phyloP scores from a whole-genome alignment of 2,888 invertebrate genomes.

The Odontothrips loti region DNA sequence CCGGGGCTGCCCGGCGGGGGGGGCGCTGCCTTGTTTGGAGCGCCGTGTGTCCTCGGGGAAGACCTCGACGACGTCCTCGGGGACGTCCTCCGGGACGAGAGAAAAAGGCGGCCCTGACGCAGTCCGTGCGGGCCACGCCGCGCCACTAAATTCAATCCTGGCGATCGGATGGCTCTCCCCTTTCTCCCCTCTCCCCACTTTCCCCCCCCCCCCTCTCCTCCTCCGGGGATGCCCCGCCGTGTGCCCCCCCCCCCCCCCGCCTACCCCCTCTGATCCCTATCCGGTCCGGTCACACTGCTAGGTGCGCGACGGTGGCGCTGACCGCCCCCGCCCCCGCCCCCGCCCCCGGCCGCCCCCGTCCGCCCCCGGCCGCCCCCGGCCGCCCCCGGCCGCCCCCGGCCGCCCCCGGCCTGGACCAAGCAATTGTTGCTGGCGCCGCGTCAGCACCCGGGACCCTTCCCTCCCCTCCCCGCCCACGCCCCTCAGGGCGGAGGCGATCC shows the following conservation, averaged over 20 bases:
- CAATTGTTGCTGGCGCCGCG: conserved; percentile 1
- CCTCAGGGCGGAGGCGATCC: too few species aligned
- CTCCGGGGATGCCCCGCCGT: too few species aligned
- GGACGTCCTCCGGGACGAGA: too few species aligned
- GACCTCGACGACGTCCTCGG: too few species aligned
- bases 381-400: neutral
- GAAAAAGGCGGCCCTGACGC: too few species aligned
- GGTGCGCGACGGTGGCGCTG: neutral
- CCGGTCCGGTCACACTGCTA: neutral
- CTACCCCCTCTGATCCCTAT: neutral
- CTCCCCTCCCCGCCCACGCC: neutral
- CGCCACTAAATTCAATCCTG: neutral
- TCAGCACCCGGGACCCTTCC: neutral
- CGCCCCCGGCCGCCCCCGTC: neutral
- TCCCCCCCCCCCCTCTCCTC: too few species aligned
- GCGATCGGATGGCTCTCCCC: neutral
- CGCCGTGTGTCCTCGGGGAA: too few species aligned
- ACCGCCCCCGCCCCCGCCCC: neutral
- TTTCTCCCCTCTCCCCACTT: too few species aligned
- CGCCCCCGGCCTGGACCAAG: neutral
- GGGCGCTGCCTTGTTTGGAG: too few species aligned
- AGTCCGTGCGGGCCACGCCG: too few species aligned
- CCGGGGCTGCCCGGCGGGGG: too few species aligned
- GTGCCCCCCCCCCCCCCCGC: neutral
- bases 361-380: neutral